Evolutionary conservation across 2,888 invertebrate species (phyloP).

Genomic region (Plebejus melissa): DNA sequence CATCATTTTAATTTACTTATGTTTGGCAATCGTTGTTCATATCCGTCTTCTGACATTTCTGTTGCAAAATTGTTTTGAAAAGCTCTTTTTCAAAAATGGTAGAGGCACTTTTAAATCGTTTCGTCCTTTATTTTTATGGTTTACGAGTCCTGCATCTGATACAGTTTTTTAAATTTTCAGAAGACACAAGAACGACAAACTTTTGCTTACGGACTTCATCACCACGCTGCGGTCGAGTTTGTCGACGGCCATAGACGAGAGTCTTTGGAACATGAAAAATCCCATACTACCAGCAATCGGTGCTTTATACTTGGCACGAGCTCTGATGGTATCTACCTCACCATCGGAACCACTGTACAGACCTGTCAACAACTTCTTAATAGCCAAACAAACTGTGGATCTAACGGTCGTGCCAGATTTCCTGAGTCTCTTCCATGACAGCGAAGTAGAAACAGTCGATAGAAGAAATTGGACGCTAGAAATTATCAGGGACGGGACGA

Average conservation of each 20-base stretch:
- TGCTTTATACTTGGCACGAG: conserved; percentile 84
- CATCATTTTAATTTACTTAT: neutral
- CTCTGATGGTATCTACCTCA: conserved; percentile 84
- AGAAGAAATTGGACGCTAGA: conserved; percentile 89
- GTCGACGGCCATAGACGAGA: conserved; percentile 49
- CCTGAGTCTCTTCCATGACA: conserved; percentile 89
- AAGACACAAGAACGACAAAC: conserved; percentile 81
- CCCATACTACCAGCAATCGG: conserved; percentile 79
- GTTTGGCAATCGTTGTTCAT: too few species aligned
- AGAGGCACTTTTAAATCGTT: too few species aligned
- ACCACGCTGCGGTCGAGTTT: conserved; percentile 83
- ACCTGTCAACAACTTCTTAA: conserved; percentile 87
- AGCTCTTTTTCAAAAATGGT: too few species aligned
- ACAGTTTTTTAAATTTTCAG: conserved; percentile 45
- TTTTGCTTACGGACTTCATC: conserved; percentile 83
- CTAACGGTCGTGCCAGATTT: conserved; percentile 92
- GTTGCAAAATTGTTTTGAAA: too few species aligned
- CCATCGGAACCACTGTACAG: conserved; percentile 88
- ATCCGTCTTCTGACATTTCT: too few species aligned
- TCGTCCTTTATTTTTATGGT: neutral
- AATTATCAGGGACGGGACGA: conserved; percentile 86
- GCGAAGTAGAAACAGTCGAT: conserved; percentile 82
- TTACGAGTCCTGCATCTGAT: conserved; percentile 12
- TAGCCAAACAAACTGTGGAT: conserved; percentile 87
- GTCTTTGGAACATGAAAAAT: conserved; percentile 46